A percentile compares a stretch with the other conserved stretches of the same genome.
Evolutionary conservation across 2,888 invertebrate genomes (phyloP).

Genomic region (Caenorhabditis sp.): DNA sequence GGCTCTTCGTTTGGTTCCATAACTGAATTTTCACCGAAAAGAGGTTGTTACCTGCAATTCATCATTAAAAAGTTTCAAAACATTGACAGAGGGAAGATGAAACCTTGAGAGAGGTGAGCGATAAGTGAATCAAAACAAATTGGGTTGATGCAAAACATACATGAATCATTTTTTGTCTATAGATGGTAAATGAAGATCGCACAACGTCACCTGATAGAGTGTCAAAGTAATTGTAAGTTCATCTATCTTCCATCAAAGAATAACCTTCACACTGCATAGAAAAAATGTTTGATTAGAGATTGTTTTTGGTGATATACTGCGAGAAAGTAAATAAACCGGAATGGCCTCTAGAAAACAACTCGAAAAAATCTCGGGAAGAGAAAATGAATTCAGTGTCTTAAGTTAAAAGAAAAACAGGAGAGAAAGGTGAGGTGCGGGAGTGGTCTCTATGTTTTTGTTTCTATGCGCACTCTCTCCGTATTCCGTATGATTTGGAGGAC

Average conservation of each 20-base stretch:
- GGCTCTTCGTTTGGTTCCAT: conserved; percentile 25
- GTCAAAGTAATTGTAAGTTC: conserved; percentile 16
- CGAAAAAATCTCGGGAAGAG: not conserved
- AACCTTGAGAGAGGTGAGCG: not conserved
- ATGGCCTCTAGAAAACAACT: not conserved
- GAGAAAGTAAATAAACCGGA: conserved; percentile 9
- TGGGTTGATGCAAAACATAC: not conserved
- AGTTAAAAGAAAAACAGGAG: conserved; percentile 28
- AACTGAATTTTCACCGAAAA: not conserved
- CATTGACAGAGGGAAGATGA: too few species aligned
- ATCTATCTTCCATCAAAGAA: not conserved
- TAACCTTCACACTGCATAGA: not conserved
- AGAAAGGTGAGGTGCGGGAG: conserved; percentile 55
- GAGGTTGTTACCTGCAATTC: not conserved
- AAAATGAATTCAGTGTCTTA: conserved; percentile 28
- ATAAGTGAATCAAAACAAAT: not conserved
- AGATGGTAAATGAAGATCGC: not conserved
- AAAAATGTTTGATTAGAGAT: conserved; percentile 6
- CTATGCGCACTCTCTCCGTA: conserved; percentile 55
- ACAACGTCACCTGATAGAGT: conserved; percentile 21
- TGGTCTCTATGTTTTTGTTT: conserved; percentile 61
- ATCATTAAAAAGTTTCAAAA: not conserved
- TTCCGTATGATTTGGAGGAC: conserved; percentile 49
- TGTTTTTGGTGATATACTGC: conserved; percentile 28
- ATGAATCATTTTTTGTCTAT: conserved; percentile 21